Base-by-base conservation (phyloP, 2,113 vertebrate species). In the Lepisosteus oculatus region DNA sequence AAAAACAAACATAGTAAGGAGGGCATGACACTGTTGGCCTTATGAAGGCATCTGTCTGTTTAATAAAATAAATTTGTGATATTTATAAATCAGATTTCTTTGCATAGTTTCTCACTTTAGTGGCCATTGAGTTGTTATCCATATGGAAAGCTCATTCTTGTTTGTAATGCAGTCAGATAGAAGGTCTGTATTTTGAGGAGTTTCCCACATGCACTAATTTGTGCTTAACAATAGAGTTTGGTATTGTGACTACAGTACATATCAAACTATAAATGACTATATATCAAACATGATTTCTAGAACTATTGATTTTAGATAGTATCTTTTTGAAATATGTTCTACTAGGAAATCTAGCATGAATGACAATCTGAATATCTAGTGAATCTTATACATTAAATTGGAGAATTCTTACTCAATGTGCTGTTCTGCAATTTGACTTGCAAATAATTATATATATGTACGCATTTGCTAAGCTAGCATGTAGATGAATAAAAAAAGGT, bases 261-360 rank as follows among this genome's bases (percentile, higher is more conserved):
- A 29, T 29, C 29, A 29, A 29, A 29, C 29, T 29, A 29, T 29
- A 29, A 2, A 29, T 29, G 29, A 29, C 29, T 42, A 13, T 68
- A 68, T 68, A 68, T 68, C 51, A 68, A 68, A 55, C 66, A 0
- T 68, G 51, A 68, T 68, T 68, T 68, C 66, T 54, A 47, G 17
- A 47, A 47, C 66, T 68, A 68, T 68, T 68, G 66, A 68, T 68
- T 68, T 55, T 68, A 29, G 45, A 55, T 17, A 41, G 66, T 47
- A 55, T 15, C 45, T 55, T 54, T 29, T 68, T 68, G 15, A 68
- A 41, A 68, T 55, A 42, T 68, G 15, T 55, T 45, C 51, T n/a
- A 41, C 66, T 44, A 15, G 64, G 64, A 43, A 66, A n/a, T 14
- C 43, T 7, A 29, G 66, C 11, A 54, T 42, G 66, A 13, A 55